Base-by-base conservation (phyloP, 2,888 invertebrate species). In the Epirrhoe tristata region DNA sequence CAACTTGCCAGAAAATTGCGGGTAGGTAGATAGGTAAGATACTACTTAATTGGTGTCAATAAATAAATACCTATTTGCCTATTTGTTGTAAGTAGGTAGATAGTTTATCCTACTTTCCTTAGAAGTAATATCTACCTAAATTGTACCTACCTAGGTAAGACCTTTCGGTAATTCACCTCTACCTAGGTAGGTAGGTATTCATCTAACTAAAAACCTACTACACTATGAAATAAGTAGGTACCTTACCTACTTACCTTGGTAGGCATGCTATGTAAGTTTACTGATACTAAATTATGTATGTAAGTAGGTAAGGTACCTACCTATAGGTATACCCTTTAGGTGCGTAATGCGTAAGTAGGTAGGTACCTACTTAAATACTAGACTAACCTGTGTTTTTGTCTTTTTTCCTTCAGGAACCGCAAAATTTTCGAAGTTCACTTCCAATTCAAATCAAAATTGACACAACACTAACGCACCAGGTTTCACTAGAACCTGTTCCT, bases 361-460 rank as follows among this genome's bases (percentile, higher is more conserved):
- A 34, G 16, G 0, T 34, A 12, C 4, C 32, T 48, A 51, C 17
- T 17, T 39, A 59, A 6, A 2, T 43, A 8, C 14, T 14, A 32
- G 51, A 43, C 65, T 31, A 50, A 58, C 66, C 66, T 66, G 66
- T 58, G 55, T 34, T 32, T 32, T 46, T 63, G n/a, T 51, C 32
- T 50, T 62, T 12, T 39, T 36, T 12, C 50, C 34, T 32, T 12
- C 6, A 56, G 14, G 24, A 58, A 46, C 50, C n/a, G 17, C 52
- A 32, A 32, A 36, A 10, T 14, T 48, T 48, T 10, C 16, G 24
- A 54, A 39, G 34, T 78, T 74, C 69, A 76, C 74, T 76, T 81
- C 82, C 83, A 85, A 79, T 80, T 78, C 82, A 80, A 82, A 85
- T 83, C 84, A 83, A 82, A 12, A 81, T 81, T 78, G 51, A 70